These are phyloP conservation scores for Mythimna vitellina DNA, from an alignment of 2,888 invertebrate genomes.

Conservation along the genomic window DNA sequence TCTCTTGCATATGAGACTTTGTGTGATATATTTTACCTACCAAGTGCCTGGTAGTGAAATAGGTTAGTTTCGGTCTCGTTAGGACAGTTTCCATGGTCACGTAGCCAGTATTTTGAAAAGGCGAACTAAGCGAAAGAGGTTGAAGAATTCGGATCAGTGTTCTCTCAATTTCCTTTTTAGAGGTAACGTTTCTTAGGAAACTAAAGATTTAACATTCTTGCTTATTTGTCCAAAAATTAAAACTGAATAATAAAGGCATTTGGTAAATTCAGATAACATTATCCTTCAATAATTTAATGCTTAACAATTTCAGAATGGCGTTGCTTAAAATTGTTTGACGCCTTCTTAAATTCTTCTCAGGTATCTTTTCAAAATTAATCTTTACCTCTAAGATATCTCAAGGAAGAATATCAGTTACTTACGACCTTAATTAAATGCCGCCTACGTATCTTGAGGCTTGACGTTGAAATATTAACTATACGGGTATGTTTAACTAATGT, in stretches of 20 bases:
- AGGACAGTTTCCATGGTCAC: constrained; percentile 9
- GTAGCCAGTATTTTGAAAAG: constrained; percentile 5
- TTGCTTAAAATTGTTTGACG: neutral
- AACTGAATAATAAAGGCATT: neutral
- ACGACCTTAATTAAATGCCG: constrained; percentile 60
- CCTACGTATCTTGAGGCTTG: constrained; percentile 38
- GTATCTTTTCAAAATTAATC: constrained; percentile 29
- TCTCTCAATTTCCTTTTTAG: constrained; percentile 16
- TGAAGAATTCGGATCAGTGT: constrained; percentile 10
- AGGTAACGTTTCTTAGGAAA: neutral
- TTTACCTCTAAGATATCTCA: constrained; percentile 34
- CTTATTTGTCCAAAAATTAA: constrained; percentile 8
- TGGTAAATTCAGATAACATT: constrained; percentile 1
- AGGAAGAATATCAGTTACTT: constrained; percentile 30
- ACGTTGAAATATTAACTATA: constrained; percentile 20
- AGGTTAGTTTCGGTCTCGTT: constrained; percentile 15
- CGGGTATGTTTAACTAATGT: constrained; percentile 33
- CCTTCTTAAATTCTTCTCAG: constrained; percentile 8
- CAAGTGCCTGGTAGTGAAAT: constrained; percentile 30
- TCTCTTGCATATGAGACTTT: constrained; percentile 36
- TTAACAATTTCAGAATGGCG: neutral
- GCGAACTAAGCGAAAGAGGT: constrained; percentile 7
- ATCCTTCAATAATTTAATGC: neutral
- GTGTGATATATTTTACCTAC: constrained; percentile 31
- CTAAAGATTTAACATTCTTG: constrained; percentile 5